Conservation (phyloP, 2,113 vertebrate genomes). For the Hippoglossus stenolepis region DNA sequence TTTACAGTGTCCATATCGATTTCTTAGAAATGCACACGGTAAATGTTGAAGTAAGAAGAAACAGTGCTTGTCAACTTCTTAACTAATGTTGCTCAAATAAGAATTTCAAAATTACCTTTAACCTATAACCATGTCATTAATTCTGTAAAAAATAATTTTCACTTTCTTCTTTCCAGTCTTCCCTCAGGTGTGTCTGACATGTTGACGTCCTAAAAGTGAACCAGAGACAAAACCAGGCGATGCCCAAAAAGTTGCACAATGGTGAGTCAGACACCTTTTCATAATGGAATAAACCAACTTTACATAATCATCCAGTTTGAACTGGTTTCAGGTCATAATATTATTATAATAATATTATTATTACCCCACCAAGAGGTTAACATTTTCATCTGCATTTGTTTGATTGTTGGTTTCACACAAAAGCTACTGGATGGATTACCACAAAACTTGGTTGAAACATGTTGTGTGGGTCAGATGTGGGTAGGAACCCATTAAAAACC, state of each 20-base stretch:
- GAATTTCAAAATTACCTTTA: constrained; percentile 6
- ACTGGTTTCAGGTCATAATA: not conserved
- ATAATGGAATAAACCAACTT: not conserved
- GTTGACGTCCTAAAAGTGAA: not conserved
- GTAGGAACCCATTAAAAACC: too few relatives aligned
- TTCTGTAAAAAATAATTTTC: not conserved
- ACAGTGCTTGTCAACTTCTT: not conserved
- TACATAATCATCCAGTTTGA: not conserved
- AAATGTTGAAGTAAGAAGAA: not conserved
- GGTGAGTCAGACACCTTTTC: not conserved
- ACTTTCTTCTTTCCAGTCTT: not conserved
- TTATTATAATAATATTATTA: not conserved
- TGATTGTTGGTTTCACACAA: not conserved
- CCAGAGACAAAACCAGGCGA: constrained; percentile 1
- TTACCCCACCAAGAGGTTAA: not conserved
- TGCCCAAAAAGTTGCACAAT: constrained; percentile 27
- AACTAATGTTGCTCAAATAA: constrained; percentile 6
- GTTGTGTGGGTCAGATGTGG: too few relatives aligned
- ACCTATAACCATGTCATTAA: not conserved
- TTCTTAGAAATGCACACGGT: constrained; percentile 23
- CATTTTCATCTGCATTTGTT: not conserved
- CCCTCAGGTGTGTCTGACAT: not conserved
- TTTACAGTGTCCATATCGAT: constrained; percentile 3
- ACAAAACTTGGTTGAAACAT: too few relatives aligned
- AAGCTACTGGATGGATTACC: too few relatives aligned